Base-by-base conservation (phyloP, 2,113 vertebrate genomes). In the Peucedramus taeniatus region DNA sequence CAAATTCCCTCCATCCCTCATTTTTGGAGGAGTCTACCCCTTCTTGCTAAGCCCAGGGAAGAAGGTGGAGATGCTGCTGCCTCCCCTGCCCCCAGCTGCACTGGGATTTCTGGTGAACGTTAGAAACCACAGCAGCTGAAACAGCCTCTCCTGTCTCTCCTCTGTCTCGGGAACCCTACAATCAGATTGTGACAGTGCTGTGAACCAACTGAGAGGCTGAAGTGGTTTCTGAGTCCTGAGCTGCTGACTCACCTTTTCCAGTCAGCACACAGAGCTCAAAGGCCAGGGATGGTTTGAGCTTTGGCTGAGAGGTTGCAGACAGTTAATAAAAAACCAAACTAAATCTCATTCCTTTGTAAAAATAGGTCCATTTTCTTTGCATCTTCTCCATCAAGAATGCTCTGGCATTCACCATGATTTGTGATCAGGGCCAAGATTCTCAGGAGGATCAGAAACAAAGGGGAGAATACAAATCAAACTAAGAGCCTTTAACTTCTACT, bases 241-340 rank as follows among this genome's bases (percentile, higher is more conserved):
- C 64, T 90, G 90, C 88, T 93, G 88, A 93, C 66, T 96, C 90
- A 95, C 79, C 68, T 88, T 93, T 64, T 93, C 64, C 80, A 75
- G 44, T 28, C 47, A 66, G 70, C 45, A 37, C 40, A 40, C 74
- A 61, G 47, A 89, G 82, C 54, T 96, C 78, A 93, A 91, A 91
- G 68, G 79, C 75, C 87, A 44, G 42, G 15, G 56, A 12, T 6
- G 12, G 47, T 57, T 76, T 94, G 75, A 95, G 75, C n/a, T 90
- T 51, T 82, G n/a, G 19, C 87, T 81, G 63, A 59, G 31, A 78
- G 35, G 26, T 6, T 81, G 83, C 60, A 92, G 64, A 47, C 5
- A 59, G 66, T 83, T 90, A 79, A 83, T 19, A 35, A 82, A 60
- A 70, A 83, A 44, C 8, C 37, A 70, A 47, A 66, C 2, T 28